phyloP scores from a whole-genome alignment of 2,888 invertebrate species.

The Apotomis betuletana region DNA sequence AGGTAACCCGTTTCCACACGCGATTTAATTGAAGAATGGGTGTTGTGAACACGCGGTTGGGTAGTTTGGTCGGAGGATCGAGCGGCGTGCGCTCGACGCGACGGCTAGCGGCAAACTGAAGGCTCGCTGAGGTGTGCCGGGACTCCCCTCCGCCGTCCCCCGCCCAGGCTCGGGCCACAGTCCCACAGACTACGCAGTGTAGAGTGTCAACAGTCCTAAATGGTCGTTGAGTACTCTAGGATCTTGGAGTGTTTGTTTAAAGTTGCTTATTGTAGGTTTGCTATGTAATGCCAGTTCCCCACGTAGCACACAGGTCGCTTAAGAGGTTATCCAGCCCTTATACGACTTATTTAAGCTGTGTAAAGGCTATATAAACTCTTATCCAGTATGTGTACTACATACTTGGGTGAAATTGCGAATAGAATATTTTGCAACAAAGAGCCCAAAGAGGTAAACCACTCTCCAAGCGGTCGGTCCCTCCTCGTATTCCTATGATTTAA shows the following conservation, averaged over 20 bases:
- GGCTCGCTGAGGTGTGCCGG: slow-evolving; percentile 66
- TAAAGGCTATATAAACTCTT: too few relatives aligned
- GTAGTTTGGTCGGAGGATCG: slow-evolving; percentile 43
- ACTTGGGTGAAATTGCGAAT: too few relatives aligned
- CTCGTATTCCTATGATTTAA: too few relatives aligned
- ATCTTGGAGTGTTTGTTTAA: slow-evolving; percentile 15
- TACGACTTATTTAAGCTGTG: too few relatives aligned
- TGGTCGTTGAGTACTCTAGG: background rate
- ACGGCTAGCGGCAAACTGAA: slow-evolving; percentile 68
- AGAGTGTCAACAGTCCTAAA: slow-evolving; percentile 50
- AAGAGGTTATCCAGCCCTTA: too few relatives aligned
- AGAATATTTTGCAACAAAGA: too few relatives aligned
- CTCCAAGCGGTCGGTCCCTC: too few relatives aligned
- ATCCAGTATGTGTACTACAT: too few relatives aligned
- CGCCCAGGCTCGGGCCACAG: slow-evolving; percentile 68
- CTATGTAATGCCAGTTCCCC: background rate
- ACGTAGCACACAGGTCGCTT: too few relatives aligned
- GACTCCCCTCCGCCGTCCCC: slow-evolving; percentile 60
- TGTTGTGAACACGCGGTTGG: slow-evolving; percentile 66
- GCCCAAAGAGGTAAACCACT: too few relatives aligned
- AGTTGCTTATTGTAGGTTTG: background rate
- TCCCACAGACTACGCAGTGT: slow-evolving; percentile 49
- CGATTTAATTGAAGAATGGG: slow-evolving; percentile 71
- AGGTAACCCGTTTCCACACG: slow-evolving; percentile 50
- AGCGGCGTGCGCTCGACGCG: slow-evolving; percentile 52